Base-by-base conservation (phyloP, 2,113 vertebrate genomes). In the Nothobranchius kuhntae region DNA sequence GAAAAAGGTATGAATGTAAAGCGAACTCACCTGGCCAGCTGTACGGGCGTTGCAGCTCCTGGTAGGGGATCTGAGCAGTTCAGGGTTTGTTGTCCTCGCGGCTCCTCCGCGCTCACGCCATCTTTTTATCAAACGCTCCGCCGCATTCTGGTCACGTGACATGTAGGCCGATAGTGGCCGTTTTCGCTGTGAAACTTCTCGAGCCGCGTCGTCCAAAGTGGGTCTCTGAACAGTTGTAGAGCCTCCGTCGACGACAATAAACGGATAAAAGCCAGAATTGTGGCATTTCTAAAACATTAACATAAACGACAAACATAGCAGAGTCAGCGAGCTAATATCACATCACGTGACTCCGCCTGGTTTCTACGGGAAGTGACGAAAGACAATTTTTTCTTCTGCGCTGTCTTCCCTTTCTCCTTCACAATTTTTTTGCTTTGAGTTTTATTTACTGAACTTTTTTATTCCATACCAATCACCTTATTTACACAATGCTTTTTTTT, bases 91-190 rank as follows among this genome's bases (percentile, higher is more conserved):
- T 81, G 85, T 91, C 88, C 83, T 89, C 83, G 86, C 69, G 78
- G 85, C 91, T 92, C 90, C 88, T 91, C 89, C 90, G 94, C 91
- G 92, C 94, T 94, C 95, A 92, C 95, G 95, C 96, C 96, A 98
- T 97, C 93, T 89, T 96, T 93, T 98, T 93, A 94, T 95, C 89
- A 85, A 89, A 86, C 87, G 87, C 90, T 87, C 82, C 64, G 87
- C 89, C 92, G 89, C 92, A 88, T 91, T 92, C 62, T 6, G 78
- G 74, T 93, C 95, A 96, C 95, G 95, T 96, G 95, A 96, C 91
- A 76, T 42, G 84, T 48, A 76, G 78, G 77, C 83, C 81, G 30
- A 65, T 65, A 63, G 75, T 71, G 66, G 81, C 77, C 55, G 58
- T 71, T 55, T 85, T 87, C 26, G 60, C 48, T 13, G 64, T 77